Evolutionary conservation across 1,140 invertebrate genomes (phyloP).

Genomic region (Philotrypesis tridentata): DNA sequence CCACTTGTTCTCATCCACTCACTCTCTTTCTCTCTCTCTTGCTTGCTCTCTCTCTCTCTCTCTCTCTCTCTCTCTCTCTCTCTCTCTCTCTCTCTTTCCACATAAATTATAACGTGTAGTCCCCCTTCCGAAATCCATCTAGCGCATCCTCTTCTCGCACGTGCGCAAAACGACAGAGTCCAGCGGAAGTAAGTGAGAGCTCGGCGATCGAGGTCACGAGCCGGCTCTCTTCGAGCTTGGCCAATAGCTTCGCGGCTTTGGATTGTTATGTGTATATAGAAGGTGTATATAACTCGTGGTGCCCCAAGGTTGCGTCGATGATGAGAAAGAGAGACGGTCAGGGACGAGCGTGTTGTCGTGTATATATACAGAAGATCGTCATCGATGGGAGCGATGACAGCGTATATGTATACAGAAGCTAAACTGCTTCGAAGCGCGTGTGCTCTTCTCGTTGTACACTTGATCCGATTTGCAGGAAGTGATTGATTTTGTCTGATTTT

Average conservation of each 20-base stretch:
- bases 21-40: no score
- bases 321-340: neutral
- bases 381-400: neutral
- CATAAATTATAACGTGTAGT: neutral
- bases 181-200: neutral
- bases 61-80: no score
- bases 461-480: no score
- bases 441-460: neutral
- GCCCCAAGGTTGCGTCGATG: neutral
- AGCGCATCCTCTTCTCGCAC: slow-evolving; percentile 7
- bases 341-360: neutral
- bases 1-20: no score
- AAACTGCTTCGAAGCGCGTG: no score
- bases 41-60: no score
- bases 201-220: slow-evolving; percentile 52
- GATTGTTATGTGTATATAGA: neutral
- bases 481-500: no score
- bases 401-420: neutral
- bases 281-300: neutral
- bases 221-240: slow-evolving; percentile 15
- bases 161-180: neutral
- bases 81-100: neutral
- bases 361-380: neutral
- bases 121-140: neutral
- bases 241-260: neutral